Percentiles rank a stretch among this genome's conserved stretches.
These are phyloP conservation scores for Uromys caudimaculatus DNA, from an alignment of 2,797 vertebrate genomes.

Conservation along the genomic window DNA sequence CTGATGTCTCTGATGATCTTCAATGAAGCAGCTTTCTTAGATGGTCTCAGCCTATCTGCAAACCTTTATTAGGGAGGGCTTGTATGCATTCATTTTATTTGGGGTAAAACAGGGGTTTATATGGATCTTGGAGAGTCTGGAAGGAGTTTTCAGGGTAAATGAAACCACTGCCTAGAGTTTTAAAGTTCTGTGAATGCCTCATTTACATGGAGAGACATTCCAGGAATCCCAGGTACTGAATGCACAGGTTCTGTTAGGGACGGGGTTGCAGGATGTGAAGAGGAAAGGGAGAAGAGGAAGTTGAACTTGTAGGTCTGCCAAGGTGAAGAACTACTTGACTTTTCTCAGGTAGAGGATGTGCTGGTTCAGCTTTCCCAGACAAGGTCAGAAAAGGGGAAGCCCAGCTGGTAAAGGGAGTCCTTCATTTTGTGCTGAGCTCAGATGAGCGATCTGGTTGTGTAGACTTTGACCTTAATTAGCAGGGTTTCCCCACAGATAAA, in stretches of 20 bases:
- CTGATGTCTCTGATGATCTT: background rate
- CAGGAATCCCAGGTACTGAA: background rate
- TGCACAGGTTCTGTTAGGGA: background rate
- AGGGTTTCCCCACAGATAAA: background rate
- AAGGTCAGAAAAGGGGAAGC: background rate
- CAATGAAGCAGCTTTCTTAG: background rate
- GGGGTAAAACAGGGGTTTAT: background rate
- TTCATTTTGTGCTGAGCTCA: background rate
- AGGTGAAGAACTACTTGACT: background rate
- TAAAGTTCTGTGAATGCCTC: background rate
- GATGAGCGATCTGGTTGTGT: background rate
- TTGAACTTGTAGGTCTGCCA: background rate
- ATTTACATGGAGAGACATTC: background rate
- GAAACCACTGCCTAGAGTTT: background rate
- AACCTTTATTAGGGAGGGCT: background rate
- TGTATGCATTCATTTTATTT: background rate
- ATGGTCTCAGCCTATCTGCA: background rate
- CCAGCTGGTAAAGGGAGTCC: background rate
- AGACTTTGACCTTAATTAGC: background rate
- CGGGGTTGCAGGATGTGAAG: fast-evolving
- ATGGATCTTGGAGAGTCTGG: background rate
- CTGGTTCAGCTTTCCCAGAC: background rate
- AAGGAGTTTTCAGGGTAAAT: background rate
- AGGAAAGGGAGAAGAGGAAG: background rate
- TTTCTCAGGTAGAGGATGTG: background rate